Percentiles rank a stretch among this genome's conserved stretches.
Conservation (phyloP, 1,140 invertebrate genomes). For the Calephelis virginiensis region DNA sequence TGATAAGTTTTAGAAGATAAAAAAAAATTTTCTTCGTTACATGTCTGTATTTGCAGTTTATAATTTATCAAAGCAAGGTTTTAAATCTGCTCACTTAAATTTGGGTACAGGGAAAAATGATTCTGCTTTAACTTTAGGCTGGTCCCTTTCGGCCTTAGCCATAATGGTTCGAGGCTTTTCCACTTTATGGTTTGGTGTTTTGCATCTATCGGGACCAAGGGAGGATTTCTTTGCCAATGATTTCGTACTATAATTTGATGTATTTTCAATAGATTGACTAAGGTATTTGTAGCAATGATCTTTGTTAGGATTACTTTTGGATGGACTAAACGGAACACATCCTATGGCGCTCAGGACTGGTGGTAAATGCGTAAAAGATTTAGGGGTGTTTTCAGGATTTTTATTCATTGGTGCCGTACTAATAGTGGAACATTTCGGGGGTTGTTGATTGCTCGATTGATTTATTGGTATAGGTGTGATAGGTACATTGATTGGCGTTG, state of each 20-base stretch:
- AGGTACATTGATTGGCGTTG: slow-evolving; percentile 19
- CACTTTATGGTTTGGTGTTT: neutral
- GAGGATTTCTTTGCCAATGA: slow-evolving; percentile 11
- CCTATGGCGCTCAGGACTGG: neutral
- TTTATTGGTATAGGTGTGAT: neutral
- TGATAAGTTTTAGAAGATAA: neutral
- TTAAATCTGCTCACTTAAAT: slow-evolving; percentile 15
- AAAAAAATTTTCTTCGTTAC: neutral
- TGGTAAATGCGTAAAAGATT: neutral
- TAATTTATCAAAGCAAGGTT: neutral
- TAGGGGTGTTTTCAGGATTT: neutral
- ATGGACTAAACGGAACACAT: neutral
- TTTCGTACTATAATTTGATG: slow-evolving; percentile 17
- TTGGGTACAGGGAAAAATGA: slow-evolving; percentile 33
- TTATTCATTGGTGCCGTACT: neutral
- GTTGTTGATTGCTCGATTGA: neutral
- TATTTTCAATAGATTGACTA: slow-evolving; percentile 28
- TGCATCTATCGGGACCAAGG: neutral
- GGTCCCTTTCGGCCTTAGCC: slow-evolving; percentile 29
- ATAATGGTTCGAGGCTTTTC: slow-evolving; percentile 27
- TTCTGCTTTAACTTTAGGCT: slow-evolving; percentile 25
- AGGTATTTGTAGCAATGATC: slow-evolving; percentile 6
- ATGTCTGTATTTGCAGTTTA: neutral
- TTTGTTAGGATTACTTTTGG: slow-evolving; percentile 4
- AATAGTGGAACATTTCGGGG: neutral